Conservation (phyloP, 2,888 invertebrate species). For the Caenorhabditis sp. region DNA sequence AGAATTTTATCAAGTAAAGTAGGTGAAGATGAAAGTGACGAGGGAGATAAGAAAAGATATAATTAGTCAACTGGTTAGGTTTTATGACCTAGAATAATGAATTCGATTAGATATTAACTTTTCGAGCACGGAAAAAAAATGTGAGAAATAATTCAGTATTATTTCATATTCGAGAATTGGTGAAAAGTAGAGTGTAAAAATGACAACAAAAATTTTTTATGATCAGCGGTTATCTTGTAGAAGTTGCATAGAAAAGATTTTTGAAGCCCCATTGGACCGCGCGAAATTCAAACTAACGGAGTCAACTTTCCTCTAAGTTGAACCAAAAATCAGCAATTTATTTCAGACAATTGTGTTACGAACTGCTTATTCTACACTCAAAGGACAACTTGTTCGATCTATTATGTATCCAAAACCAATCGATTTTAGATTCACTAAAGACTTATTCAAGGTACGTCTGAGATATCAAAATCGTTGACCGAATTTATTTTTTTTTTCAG, state of each 20-base stretch:
- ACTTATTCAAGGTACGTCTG: conserved; percentile 73
- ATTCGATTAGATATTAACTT: neutral
- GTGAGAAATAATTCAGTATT: no score
- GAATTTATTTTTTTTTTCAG: conserved; percentile 17
- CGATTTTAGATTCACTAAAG: conserved; percentile 75
- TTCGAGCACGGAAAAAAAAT: neutral
- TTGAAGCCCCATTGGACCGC: no score
- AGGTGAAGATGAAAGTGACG: neutral
- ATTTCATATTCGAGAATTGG: no score
- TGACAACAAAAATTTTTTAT: no score
- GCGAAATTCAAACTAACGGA: no score
- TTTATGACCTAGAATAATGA: neutral
- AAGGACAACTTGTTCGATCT: conserved; percentile 77
- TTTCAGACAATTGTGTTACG: conserved; percentile 81
- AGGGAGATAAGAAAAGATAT: neutral
- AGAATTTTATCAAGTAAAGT: neutral
- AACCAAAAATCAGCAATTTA: neutral
- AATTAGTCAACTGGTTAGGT: neutral
- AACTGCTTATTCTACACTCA: conserved; percentile 77
- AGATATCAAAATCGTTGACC: neutral
- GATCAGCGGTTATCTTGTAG: no score
- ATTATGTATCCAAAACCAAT: conserved; percentile 76
- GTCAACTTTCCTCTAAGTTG: no score
- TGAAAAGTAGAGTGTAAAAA: no score
- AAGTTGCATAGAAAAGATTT: no score